Evolutionary conservation across 2,797 vertebrate genomes (phyloP), one percentile per base, ranked within the genome.

Genomic region (Pseudomugil gertrudae): DNA sequence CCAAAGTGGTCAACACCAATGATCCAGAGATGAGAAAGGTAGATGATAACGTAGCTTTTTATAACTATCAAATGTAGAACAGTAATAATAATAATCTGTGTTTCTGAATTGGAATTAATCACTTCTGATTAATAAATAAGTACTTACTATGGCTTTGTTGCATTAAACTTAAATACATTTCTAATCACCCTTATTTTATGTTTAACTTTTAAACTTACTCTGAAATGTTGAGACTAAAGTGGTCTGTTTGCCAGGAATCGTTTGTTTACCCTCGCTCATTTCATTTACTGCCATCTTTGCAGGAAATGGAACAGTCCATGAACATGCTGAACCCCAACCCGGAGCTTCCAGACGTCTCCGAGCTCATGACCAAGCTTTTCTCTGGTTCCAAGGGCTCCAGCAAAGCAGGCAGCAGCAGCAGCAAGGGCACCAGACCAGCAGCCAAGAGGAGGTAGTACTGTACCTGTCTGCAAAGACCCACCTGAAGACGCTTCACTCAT

Each of bases 241-340:
- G 40, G 27, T 30, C 23, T 10, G 29, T 54, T 26, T 19, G 11
- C 13, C 17, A 50, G 9, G 32, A 32, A 24, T 15, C 4, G 52
- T 2, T 27, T 32, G 47, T 21, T 27, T 26, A 5, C 19, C 32
- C 48, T 9, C 21, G 65, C 38, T 51, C 57, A 24, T 69, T 17
- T 66, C 11, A 26, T 33, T 75, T 23, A 4, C 32, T 50, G 36
- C 1, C 3, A 1, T 57, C 72, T 66, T 66, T 74, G 36, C 91
- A 99, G 98, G 98, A 99, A 93, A 99, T 99, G 96, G 98, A 99
- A 75, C 98, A 99, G 86, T 99, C 98, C 51, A 99, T 99, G 98
- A 98, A 98, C 87, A 99, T 99, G 98, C 87, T 99, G 89, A 99
- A 98, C 92, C 97, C 98, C 78, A 99, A 99, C 92, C 97, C 97